Evolutionary conservation across 2,113 vertebrate genomes (phyloP), one percentile per base, ranked within the genome.

Genomic region (Coptodon bakossiorum): DNA sequence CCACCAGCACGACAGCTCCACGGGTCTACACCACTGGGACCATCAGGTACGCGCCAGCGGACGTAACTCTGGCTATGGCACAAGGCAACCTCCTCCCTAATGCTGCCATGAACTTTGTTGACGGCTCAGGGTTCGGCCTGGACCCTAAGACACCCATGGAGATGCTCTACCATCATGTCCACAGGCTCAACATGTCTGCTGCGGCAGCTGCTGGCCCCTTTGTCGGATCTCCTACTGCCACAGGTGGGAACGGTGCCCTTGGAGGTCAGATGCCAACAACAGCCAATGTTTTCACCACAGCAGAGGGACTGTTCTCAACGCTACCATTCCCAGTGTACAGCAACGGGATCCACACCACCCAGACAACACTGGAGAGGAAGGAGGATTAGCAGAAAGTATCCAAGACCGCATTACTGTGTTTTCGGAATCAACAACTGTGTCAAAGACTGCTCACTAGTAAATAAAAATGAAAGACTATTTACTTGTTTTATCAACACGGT

Each of bases 121-220:
- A 99, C 81, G 94, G 97, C 94, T 96, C 98, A 1, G 96, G 98
- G 86, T 99, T 99, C 73, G 97, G 98, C 93, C 97, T 99, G 86
- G 99, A 99, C 97, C 98, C 98, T 92, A 99, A 99, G 96, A 99
- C 98, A n/a, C 98, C 99, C 57, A 99, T 99, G 98, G 98, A 99
- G 97, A 99, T 99, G 99, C 98, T 99, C 79, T 99, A 99, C 96
- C 99, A 99, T 96, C 99, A 99, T 9, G 98, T 99, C 88, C 99
- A 99, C 96, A 95, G 98, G 94, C 98, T 99, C 95, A 99, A 99
- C 92, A 99, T 99, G 99, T 98, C 98, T 2, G 94, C 95, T 0
- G 94, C 93, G 0, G 94, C 93, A 0, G 89, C 92, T 5, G 92
- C 90, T 5, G 97, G 98, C 92, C 98, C 98, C 0, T 99, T 99